Conservation (phyloP, 2,797 vertebrate species). For the Eulemur coronatus region DNA sequence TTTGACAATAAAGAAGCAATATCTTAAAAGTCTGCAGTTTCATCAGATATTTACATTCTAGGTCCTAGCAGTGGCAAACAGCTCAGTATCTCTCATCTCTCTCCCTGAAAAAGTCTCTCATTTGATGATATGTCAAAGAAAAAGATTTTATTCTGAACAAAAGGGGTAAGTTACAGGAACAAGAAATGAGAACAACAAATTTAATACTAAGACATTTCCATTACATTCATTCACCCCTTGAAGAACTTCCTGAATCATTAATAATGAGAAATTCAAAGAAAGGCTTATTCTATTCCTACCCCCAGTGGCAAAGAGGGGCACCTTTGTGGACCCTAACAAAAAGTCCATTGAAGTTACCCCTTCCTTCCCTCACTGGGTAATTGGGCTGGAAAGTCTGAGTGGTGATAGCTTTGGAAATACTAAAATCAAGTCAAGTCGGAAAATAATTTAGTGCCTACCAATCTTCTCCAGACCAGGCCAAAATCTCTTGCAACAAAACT, state of each 20-base stretch:
- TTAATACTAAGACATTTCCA: conserved; percentile 62
- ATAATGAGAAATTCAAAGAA: conserved; percentile 73
- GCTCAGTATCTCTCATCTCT: not conserved
- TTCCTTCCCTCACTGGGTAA: conserved; percentile 54
- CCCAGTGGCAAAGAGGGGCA: conserved; percentile 64
- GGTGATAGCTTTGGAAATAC: conserved; percentile 52
- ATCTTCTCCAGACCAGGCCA: conserved; percentile 1
- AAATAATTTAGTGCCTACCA: conserved; percentile 41
- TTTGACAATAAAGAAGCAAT: not conserved
- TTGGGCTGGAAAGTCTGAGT: conserved; percentile 69
- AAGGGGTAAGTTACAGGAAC: conserved; percentile 42
- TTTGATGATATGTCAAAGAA: not conserved
- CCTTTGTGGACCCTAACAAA: conserved; percentile 75
- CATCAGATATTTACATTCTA: not conserved
- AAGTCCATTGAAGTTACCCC: conserved; percentile 67
- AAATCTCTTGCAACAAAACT: conserved; percentile 33
- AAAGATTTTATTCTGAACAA: conserved; percentile 52
- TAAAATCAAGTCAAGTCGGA: conserved; percentile 55
- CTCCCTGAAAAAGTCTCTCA: not conserved
- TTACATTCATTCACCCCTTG: conserved; percentile 43
- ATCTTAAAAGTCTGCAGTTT: not conserved
- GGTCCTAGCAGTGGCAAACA: not conserved
- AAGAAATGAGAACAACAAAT: conserved; percentile 57
- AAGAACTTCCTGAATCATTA: conserved; percentile 65
- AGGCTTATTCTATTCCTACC: conserved; percentile 65